Evolutionary conservation across 1,140 invertebrate species (phyloP).

Genomic region (Scaptomyza pallida): DNA sequence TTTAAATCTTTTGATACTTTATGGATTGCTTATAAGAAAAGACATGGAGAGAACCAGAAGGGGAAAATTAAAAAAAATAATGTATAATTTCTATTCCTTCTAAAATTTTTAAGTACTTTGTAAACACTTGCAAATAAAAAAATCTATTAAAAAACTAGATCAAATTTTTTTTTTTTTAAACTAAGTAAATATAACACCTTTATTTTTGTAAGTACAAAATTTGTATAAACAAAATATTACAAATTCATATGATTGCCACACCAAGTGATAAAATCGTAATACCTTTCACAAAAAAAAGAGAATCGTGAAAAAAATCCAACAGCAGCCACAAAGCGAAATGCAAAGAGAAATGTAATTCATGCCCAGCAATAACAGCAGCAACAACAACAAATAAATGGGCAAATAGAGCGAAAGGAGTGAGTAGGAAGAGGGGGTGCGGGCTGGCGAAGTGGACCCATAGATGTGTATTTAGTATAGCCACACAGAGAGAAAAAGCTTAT

Average conservation of each 20-base stretch:
- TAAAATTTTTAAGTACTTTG: no score
- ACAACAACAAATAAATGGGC: slow-evolving; percentile 45
- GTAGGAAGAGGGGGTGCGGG: not conserved
- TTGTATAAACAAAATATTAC: not conserved
- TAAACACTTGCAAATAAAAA: no score
- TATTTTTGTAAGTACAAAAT: not conserved
- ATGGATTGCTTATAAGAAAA: no score
- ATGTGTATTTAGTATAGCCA: slow-evolving; percentile 14
- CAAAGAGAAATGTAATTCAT: slow-evolving; percentile 81
- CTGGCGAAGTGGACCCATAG: not conserved
- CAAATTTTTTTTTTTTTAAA: no score
- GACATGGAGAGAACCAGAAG: no score
- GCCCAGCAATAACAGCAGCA: slow-evolving; percentile 51
- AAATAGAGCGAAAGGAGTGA: slow-evolving; percentile 65
- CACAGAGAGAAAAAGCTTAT: slow-evolving; percentile 75
- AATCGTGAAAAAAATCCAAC: slow-evolving; percentile 34
- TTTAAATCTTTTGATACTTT: no score
- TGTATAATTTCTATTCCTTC: no score
- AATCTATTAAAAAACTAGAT: no score
- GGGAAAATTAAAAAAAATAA: no score
- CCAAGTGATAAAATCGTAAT: no score
- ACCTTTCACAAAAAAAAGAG: not conserved
- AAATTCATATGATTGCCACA: no score
- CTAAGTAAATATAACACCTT: no score
- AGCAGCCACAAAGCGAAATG: slow-evolving; percentile 66